phyloP scores from a whole-genome alignment of 2,888 invertebrate genomes.

The Megastigmus dorsalis region DNA sequence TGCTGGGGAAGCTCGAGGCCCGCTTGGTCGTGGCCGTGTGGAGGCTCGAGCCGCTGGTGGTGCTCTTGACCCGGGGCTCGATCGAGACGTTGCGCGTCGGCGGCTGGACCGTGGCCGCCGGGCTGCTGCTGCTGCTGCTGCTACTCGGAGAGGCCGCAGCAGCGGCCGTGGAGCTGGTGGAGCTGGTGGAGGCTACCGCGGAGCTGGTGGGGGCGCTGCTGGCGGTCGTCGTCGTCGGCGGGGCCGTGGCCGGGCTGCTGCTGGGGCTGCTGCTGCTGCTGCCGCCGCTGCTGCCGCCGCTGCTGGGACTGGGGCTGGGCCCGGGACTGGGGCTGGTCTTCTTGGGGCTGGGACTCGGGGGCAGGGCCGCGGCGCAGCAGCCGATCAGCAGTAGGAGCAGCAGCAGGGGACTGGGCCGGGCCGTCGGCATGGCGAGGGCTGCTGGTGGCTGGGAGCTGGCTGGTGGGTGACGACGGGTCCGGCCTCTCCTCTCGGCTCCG shows the following conservation, averaged over 20 bases:
- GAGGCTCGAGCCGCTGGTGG: constrained; percentile 38
- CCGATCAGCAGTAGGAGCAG: constrained; percentile 18
- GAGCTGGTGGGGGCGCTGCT: background rate
- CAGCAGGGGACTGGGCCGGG: too few relatives aligned
- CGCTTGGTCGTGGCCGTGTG: constrained; percentile 65
- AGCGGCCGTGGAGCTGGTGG: constrained; percentile 21
- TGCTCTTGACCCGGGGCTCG: constrained; percentile 56
- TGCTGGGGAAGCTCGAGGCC: background rate
- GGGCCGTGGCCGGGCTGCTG: constrained; percentile 13
- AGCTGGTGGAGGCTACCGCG: background rate
- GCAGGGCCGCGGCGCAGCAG: constrained; percentile 14
- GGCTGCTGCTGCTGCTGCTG: background rate
- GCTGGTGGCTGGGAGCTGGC: background rate
- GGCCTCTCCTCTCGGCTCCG: constrained; percentile 4
- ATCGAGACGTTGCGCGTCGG: constrained; percentile 64
- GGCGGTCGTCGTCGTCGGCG: too few relatives aligned
- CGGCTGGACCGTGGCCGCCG: constrained; percentile 56
- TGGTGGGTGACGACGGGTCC: background rate
- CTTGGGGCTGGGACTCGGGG: too few relatives aligned
- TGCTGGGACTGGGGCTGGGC: constrained; percentile 11
- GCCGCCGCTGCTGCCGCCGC: constrained; percentile 9
- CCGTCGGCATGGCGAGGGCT: too few relatives aligned
- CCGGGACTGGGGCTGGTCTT: background rate
- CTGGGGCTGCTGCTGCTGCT: constrained; percentile 25
- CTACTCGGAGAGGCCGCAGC: too few relatives aligned